A percentile compares a stretch with the other conserved stretches of the same genome.
Conservation (phyloP, 2,888 invertebrate species). For the Coenonympha glycerion region DNA sequence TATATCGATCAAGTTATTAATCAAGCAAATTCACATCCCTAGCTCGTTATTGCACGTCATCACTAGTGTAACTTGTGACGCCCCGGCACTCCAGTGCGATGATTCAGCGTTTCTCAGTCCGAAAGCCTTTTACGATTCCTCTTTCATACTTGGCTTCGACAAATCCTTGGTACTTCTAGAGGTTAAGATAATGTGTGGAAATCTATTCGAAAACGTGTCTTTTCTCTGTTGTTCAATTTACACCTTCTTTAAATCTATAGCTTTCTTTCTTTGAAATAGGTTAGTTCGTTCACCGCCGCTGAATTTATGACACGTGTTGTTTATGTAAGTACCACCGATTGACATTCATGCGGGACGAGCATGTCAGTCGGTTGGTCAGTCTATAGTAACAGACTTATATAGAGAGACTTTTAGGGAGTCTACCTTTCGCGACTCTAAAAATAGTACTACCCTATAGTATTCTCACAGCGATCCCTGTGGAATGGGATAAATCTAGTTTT, state of each 20-base stretch:
- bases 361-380: too few species aligned
- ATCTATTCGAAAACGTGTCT: slow-evolving; percentile 29
- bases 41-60: slow-evolving; percentile 68
- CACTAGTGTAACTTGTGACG: slow-evolving; percentile 49
- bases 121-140: slow-evolving; percentile 68
- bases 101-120: slow-evolving; percentile 71
- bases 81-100: slow-evolving; percentile 56
- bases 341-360: too few species aligned
- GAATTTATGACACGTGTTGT: neutral
- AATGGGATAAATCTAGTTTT: too few species aligned
- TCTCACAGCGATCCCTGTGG: neutral
- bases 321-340: neutral
- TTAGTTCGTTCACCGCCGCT: neutral
- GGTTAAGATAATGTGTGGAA: slow-evolving; percentile 41
- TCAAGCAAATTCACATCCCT: slow-evolving; percentile 30
- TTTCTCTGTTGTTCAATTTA: slow-evolving; percentile 19
- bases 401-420: too few species aligned
- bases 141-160: slow-evolving; percentile 56
- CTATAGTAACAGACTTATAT: too few species aligned
- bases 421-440: neutral
- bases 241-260: too few species aligned
- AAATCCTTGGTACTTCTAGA: slow-evolving; percentile 55
- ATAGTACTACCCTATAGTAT: too few species aligned
- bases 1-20: neutral
- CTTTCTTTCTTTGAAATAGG: neutral